These are phyloP conservation scores for Apteryx mantelli DNA, from an alignment of 2,113 vertebrate genomes.

Conservation along the genomic window DNA sequence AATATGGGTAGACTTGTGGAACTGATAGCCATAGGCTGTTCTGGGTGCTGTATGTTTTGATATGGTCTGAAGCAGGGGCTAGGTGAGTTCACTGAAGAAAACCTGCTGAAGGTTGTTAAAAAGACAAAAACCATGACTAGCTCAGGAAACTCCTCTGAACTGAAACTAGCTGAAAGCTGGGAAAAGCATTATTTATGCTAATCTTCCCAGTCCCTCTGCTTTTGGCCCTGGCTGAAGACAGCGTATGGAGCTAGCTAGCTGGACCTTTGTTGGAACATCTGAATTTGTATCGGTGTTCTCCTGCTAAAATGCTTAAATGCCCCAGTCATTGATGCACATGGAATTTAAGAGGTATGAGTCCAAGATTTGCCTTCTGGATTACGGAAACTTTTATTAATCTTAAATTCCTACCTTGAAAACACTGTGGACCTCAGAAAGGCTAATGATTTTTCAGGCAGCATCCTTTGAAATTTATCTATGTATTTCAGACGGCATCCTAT, in stretches of 20 bases:
- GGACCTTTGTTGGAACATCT: neutral
- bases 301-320: neutral
- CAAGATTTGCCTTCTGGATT: neutral
- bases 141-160: neutral
- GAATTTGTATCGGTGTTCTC: neutral
- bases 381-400: neutral
- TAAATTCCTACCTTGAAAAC: neutral
- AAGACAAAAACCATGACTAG: neutral
- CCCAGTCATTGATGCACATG: too few relatives aligned
- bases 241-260: too few relatives aligned
- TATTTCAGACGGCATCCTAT: neutral
- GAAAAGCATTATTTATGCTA: neutral
- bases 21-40: neutral
- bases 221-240: too few relatives aligned
- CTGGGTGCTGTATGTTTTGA: neutral
- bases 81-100: neutral
- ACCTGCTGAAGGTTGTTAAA: neutral
- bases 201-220: too few relatives aligned
- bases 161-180: neutral
- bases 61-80: neutral
- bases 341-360: neutral
- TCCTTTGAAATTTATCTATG: neutral
- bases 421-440: neutral
- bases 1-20: neutral
- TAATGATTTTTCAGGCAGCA: neutral